Evolutionary conservation across 2,797 vertebrate genomes (phyloP).

Genomic region (Scolopax bukidnonensis): DNA sequence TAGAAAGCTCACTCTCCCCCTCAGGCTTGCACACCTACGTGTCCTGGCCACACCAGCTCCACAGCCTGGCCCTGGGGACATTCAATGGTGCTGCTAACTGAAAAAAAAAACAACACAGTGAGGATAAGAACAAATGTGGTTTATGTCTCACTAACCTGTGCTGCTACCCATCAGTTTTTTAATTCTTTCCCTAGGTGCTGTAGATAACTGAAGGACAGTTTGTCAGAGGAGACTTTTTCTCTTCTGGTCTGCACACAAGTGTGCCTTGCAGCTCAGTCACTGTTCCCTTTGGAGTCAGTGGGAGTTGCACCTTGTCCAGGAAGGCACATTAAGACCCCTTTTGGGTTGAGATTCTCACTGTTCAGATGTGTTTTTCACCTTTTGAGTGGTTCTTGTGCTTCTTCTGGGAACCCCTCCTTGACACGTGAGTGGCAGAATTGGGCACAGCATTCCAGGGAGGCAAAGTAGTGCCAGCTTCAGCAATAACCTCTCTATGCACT

Average conservation of each 20-base stretch:
- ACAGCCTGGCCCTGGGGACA: neutral
- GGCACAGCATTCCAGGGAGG: neutral
- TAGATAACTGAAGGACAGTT: neutral
- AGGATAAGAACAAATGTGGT: neutral
- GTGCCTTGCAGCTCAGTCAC: neutral
- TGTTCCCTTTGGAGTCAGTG: neutral
- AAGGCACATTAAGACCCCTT: neutral
- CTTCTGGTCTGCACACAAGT: neutral
- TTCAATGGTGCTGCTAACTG: neutral
- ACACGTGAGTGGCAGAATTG: fast-evolving
- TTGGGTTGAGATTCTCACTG: neutral
- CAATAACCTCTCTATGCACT: neutral
- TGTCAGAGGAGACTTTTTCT: neutral
- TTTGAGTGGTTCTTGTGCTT: neutral
- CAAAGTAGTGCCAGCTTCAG: neutral
- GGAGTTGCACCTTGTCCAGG: neutral
- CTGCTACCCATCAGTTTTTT: neutral
- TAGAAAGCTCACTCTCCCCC: neutral
- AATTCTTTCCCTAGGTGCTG: neutral
- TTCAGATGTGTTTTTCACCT: neutral
- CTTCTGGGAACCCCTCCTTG: neutral
- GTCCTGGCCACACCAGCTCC: neutral
- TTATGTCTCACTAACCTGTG: neutral
- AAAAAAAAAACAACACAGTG: fast-evolving
- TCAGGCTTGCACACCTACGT: fast-evolving